Evolutionary conservation across 2,888 invertebrate species (phyloP).

Genomic region (Drepana falcataria): DNA sequence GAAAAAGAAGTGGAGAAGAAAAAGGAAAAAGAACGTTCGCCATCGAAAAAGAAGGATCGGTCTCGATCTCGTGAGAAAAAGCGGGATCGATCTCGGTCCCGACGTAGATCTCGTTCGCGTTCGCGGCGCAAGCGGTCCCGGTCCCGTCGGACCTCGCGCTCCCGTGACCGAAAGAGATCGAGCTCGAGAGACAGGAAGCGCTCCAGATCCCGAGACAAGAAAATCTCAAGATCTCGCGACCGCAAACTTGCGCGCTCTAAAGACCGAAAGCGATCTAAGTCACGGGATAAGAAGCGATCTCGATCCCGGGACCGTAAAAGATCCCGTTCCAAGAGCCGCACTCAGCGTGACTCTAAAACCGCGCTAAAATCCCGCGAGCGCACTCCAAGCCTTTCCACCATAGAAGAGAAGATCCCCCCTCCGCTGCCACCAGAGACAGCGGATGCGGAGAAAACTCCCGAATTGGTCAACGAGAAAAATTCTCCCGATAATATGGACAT

Average conservation of each 20-base stretch:
- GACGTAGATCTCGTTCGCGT: constrained; percentile 80
- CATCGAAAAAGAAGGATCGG: constrained; percentile 64
- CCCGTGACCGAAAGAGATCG: constrained; percentile 64
- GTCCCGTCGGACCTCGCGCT: constrained; percentile 58
- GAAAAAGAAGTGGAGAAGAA: constrained; percentile 38
- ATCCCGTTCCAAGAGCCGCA: constrained; percentile 64
- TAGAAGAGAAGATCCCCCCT: constrained; percentile 44
- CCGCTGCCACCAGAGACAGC: constrained; percentile 4
- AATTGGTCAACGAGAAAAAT: constrained; percentile 74
- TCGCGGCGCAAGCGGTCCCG: constrained; percentile 70
- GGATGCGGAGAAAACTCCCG: constrained; percentile 42
- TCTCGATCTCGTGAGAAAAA: constrained; percentile 68
- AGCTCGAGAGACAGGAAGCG: constrained; percentile 77
- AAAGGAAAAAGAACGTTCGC: constrained; percentile 54
- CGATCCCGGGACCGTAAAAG: constrained; percentile 67
- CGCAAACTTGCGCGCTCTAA: constrained; percentile 67
- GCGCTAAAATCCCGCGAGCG: constrained; percentile 61
- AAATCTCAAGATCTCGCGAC: constrained; percentile 75
- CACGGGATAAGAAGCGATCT: constrained; percentile 64
- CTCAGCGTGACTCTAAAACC: constrained; percentile 63
- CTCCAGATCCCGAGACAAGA: constrained; percentile 78
- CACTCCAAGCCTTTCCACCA: constrained; percentile 47
- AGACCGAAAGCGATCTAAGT: constrained; percentile 69
- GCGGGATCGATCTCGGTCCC: constrained; percentile 77
- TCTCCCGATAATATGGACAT: constrained; percentile 88